These are phyloP conservation scores for Rhagonycha lutea DNA, from an alignment of 2,888 invertebrate species.

Conservation along the genomic window DNA sequence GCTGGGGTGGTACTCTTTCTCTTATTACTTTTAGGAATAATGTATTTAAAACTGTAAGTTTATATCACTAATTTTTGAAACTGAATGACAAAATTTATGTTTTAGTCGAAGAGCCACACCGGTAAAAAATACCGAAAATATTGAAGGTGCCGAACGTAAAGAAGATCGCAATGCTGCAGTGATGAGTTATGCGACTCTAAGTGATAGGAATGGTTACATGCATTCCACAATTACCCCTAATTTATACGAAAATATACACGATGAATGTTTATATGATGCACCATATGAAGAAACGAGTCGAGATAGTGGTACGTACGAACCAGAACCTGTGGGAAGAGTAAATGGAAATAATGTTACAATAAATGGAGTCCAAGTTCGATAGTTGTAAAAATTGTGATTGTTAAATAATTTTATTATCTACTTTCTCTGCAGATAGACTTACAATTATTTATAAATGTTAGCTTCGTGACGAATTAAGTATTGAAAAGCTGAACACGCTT, in stretches of 20 bases:
- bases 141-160: conserved; percentile 83
- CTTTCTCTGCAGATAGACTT: neutral
- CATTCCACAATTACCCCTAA: conserved; percentile 51
- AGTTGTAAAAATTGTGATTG: conserved; percentile 34
- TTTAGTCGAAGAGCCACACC: conserved; percentile 81
- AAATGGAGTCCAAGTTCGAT: conserved; percentile 86
- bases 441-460: neutral
- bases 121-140: conserved; percentile 86
- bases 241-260: conserved; percentile 66
- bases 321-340: conserved; percentile 63
- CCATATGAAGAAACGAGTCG: conserved; percentile 70
- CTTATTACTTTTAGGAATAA: conserved; percentile 75
- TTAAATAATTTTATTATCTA: conserved; percentile 7
- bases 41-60: conserved; percentile 82
- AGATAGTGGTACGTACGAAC: conserved; percentile 65
- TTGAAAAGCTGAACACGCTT: neutral
- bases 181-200: conserved; percentile 85
- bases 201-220: conserved; percentile 65
- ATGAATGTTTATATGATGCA: conserved; percentile 76
- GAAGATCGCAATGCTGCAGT: conserved; percentile 87
- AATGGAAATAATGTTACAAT: conserved; percentile 76
- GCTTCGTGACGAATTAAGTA: neutral
- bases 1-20: conserved; percentile 81
- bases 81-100: conserved; percentile 24
- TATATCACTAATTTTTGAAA: neutral